phyloP scores from a whole-genome alignment of 2,797 vertebrate genomes.

The Rhinogobio ventralis region DNA sequence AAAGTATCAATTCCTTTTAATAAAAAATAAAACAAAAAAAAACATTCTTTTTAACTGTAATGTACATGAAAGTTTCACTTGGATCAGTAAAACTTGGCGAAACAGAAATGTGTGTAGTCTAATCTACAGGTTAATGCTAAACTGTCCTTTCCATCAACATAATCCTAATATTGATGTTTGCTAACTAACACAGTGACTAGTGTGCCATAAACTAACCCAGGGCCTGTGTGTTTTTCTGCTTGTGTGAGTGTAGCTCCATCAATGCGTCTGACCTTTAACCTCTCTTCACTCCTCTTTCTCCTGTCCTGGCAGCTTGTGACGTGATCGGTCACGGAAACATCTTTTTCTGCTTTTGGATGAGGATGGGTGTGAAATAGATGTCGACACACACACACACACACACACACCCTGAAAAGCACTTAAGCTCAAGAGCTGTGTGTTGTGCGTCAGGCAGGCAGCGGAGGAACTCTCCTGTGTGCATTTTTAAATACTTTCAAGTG shows the following conservation, averaged over 20 bases:
- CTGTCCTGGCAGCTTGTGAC: conserved; percentile 69
- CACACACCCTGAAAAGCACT: conserved; percentile 80
- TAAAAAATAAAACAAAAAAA: too few relatives aligned
- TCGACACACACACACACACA: conserved; percentile 79
- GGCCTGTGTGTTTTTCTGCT: conserved; percentile 1
- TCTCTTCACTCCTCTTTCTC: conserved; percentile 36
- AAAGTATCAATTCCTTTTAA: too few relatives aligned
- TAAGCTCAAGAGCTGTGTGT: conserved; percentile 69
- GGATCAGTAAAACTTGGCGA: background rate
- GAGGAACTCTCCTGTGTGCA: conserved; percentile 64
- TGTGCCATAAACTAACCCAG: background rate
- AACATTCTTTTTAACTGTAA: background rate
- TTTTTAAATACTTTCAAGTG: conserved; percentile 79
- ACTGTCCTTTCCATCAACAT: background rate
- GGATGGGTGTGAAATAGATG: conserved; percentile 80
- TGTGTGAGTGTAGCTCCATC: conserved; percentile 65
- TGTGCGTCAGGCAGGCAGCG: conserved; percentile 70
- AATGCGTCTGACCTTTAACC: conserved; percentile 58
- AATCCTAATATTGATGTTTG: background rate
- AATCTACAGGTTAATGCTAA: background rate
- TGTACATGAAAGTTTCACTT: background rate
- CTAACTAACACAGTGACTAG: conserved; percentile 68
- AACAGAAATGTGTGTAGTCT: background rate
- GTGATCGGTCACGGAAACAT: conserved; percentile 76
- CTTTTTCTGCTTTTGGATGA: conserved; percentile 72